Evolutionary conservation across 2,797 vertebrate species (phyloP), one percentile per base, ranked within the genome.

Genomic region (Sebastes flavidus): DNA sequence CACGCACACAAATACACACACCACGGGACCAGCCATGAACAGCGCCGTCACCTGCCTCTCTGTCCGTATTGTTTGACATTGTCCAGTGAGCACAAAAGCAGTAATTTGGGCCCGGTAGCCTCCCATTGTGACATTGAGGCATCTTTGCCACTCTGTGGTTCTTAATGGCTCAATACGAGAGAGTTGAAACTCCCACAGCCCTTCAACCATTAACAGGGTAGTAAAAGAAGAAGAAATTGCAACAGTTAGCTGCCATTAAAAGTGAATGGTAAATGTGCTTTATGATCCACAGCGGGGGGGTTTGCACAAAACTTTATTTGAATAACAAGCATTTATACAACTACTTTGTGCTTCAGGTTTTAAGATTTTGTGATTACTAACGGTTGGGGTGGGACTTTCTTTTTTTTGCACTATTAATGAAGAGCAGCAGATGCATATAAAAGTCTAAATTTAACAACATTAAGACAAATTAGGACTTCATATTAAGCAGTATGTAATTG

Each of bases 21-120:
- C 70, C 24, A 58, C 8, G 65, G 60, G 56, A 46, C 42, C 36
- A 22, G 22, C 36, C 61, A 16, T 66, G 42, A 72, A 71, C 81
- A 66, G 62, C 58, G 58, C 80, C 49, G 29, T 92, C 94, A 92
- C 90, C 93, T 90, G 88, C 84, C 77, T 80, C 77, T 82, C 74
- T 78, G 76, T 77, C 79, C 83, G 70, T 80, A 87, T 87, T 88
- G 85, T 90, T 75, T 68, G 65, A 76, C 78, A 84, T 87, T 87
- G 65, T 84, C 82, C 87, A 77, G 54, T 80, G 63, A 36, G 65
- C 54, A 91, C 89, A 91, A 91, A 91, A 77, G 88, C 80, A 55
- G 82, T 81, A 83, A 89, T 92, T 92, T 83, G 74, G 79, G 30
- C 71, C 83, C 4, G 3, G 54, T 82, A 54, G 75, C 67, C 77